A percentile compares a stretch with the other conserved stretches of the same genome.
Evolutionary conservation across 1,140 invertebrate genomes (phyloP).

Genomic region (Glossosoma conforme): DNA sequence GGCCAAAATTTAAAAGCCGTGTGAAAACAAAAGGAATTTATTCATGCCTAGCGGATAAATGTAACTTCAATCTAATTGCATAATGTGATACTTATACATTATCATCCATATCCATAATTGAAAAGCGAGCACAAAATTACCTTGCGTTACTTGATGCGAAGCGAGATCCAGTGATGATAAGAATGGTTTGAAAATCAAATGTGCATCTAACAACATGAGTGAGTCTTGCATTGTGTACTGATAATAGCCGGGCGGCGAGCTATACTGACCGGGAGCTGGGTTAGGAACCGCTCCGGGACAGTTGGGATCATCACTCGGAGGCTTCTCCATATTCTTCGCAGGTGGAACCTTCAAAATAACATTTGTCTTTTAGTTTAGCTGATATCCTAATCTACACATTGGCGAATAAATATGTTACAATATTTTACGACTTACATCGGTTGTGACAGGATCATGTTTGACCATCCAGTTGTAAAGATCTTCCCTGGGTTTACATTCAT

Average conservation of each 20-base stretch:
- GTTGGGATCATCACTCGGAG: constrained; percentile 7
- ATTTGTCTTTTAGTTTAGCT: too few species aligned
- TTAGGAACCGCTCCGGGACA: constrained; percentile 14
- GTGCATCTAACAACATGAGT: constrained; percentile 78
- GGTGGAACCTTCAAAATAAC: constrained; percentile 1
- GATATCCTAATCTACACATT: too few species aligned
- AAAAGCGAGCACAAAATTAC: constrained; percentile 37
- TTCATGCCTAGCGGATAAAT: too few species aligned
- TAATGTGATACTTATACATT: too few species aligned
- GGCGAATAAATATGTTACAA: too few species aligned
- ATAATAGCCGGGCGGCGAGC: constrained; percentile 17
- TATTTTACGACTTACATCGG: too few species aligned
- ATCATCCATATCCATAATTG: too few species aligned
- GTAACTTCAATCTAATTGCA: too few species aligned
- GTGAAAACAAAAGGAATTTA: too few species aligned
- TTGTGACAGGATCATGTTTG: constrained; percentile 70
- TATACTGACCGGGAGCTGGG: constrained; percentile 16
- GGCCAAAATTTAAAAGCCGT: too few species aligned
- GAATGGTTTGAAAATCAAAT: constrained; percentile 88
- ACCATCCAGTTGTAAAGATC: constrained; percentile 95
- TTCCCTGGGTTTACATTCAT: constrained; percentile 55
- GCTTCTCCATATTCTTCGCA: constrained; percentile 15
- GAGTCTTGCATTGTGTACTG: constrained; percentile 77
- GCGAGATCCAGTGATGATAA: constrained; percentile 79
- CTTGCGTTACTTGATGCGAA: constrained; percentile 70